Base-by-base conservation (phyloP, 2,888 invertebrate genomes). In the Horisme vitalbata region DNA sequence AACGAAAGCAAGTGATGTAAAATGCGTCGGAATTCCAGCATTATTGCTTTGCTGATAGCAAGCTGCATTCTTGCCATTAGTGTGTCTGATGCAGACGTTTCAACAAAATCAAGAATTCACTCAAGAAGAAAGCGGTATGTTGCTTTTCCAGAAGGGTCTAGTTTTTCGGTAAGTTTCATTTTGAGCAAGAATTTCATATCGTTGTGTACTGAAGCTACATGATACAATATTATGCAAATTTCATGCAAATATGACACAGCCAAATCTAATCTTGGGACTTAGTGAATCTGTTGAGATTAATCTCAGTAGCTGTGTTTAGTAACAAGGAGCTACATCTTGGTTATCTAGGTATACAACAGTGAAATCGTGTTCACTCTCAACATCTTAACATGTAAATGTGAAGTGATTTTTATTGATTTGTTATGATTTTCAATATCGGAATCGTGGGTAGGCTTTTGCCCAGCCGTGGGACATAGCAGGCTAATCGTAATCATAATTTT, bases 101-200 rank as follows among this genome's bases (percentile, higher is more conserved):
- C 43, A 23, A 35, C 10, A 6, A 56, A 59, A 35, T 71, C 79
- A 12, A 82, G 67, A 57, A 62, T 86, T 57, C 78, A 93, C 52
- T 91, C 92, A 0, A 85, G 93, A 45, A 86, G 80, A 50, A 92
- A 91, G 61, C 85, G 94, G 62, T 94, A 93, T 65, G 90, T 94
- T 7, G 92, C 93, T 14, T 94, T 94, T 78, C 94, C 94, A 0
- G 93, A 94, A 72, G 94, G 93, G 9, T 92, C 93, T 7, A 93
- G 92, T 76, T 92, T 93, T 78, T 93, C 93, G 48, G 93, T 93
- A 67, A 92, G 92, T 90, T 46, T 31, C 41, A 44, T 54, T 59
- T 49, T 51, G 18, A 24, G 18, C 24, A 39, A 24, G 41, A 43
- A 45, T 47, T 41, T 50, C 34, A 43, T 41, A 36, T 44, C 32